Base-by-base conservation (phyloP, 2,797 vertebrate species). In the Glyptemys insculpta region DNA sequence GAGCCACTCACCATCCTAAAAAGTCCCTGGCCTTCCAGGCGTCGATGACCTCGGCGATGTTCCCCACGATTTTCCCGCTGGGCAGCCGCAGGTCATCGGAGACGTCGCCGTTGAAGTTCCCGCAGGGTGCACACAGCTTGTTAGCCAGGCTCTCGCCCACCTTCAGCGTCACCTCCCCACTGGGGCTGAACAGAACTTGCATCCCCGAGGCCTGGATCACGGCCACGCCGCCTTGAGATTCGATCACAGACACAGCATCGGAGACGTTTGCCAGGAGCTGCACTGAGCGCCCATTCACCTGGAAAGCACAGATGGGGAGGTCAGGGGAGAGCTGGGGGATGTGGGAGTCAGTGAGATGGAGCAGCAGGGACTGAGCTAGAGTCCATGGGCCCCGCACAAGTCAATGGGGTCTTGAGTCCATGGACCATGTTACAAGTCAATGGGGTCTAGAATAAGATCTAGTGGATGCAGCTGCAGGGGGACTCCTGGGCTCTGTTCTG, bases 81-180 rank as follows among this genome's bases (percentile, higher is more conserved):
- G 97, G 98, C 27, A 97, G 86, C 21, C 89, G 59, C 93, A 97
- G 97, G 62, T 98, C 98, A 91, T 98, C 97, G 5, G 76, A 56
- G 10, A 85, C 65, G 53, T 98, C 23, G 3, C 88, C 90, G 12
- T 98, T 98, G 86, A 98, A 97, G 85, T 98, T 98, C 15, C 98
- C 97, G 54, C 97, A 98, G 96, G 98, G 98, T 2, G 98, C 97
- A 0, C 27, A 97, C 11, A 98, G 89, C 72, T 23, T 68, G n/a
- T 97, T 97, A 6, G n/a, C 9, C 53, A 78, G 52, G 5, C 62
- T 47, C 15, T 85, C 83, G 1, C n/a, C 79, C 0, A 98, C 80
- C 81, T 65, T 85, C 52, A 98, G 89, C 37, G 96, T 49, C 62
- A 98, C 79, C 56, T 92, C 97, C 41, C 91, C 97, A 2, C 15